A percentile compares a stretch with the other conserved stretches of the same genome.
Conservation (phyloP, 1,140 invertebrate species). For the Calycopis cecrops region DNA sequence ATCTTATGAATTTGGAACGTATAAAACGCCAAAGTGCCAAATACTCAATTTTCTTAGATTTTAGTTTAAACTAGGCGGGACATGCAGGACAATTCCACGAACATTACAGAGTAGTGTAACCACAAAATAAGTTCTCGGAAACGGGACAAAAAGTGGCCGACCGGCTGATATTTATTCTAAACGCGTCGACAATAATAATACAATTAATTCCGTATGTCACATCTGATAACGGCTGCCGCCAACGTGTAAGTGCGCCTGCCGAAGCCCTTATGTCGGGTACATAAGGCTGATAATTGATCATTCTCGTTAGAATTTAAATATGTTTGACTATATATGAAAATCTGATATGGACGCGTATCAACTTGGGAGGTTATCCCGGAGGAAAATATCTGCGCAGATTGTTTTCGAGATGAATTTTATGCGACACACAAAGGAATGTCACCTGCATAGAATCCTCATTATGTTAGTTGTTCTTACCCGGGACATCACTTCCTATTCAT, state of each 20-base stretch:
- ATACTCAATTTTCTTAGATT: no score
- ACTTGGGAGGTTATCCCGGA: conserved; percentile 54
- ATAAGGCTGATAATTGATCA: conserved; percentile 30
- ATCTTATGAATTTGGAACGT: no score
- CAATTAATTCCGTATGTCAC: conserved; percentile 65
- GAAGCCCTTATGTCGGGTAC: conserved; percentile 20
- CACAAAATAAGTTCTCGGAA: conserved; percentile 56
- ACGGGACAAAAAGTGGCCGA: conserved; percentile 48
- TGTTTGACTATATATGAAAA: conserved; percentile 48
- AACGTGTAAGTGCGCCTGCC: conserved; percentile 18
- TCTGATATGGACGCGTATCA: conserved; percentile 40
- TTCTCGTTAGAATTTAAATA: conserved; percentile 23
- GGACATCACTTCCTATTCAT: no score
- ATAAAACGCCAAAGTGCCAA: no score
- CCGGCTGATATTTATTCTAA: conserved; percentile 44
- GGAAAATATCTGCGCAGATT: conserved; percentile 47
- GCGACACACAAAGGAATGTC: neutral
- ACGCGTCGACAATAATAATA: conserved; percentile 61
- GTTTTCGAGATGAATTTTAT: conserved; percentile 12
- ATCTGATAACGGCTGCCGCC: conserved; percentile 44
- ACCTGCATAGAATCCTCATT: no score
- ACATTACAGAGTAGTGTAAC: conserved; percentile 32
- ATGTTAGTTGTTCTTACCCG: no score
- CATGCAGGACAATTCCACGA: neutral
- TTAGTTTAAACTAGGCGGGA: neutral